These are phyloP conservation scores for Eptesicus fuscus DNA, from an alignment of 2,113 vertebrate species.

Conservation along the genomic window DNA sequence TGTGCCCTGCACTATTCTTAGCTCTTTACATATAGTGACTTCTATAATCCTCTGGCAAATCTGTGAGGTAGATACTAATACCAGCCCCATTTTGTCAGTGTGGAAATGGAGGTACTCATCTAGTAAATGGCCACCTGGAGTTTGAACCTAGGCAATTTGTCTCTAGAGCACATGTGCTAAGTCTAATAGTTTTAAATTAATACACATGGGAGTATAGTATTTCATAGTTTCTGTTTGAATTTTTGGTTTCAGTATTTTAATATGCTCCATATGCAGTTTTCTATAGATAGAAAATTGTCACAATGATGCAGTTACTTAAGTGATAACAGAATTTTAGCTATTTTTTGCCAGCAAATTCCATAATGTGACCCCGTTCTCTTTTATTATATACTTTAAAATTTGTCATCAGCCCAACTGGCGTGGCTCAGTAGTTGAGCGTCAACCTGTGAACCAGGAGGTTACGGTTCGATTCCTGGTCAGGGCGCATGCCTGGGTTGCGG, in stretches of 20 bases:
- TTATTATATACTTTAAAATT: constrained; percentile 37
- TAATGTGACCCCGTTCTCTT: not conserved
- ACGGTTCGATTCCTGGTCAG: too few species aligned
- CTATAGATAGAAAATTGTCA: constrained; percentile 1
- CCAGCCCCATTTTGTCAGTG: not conserved
- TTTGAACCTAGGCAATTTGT: not conserved
- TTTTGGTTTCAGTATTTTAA: constrained; percentile 40
- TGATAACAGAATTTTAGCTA: constrained; percentile 18
- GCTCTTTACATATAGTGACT: not conserved
- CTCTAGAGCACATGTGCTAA: not conserved
- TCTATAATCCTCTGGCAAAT: not conserved
- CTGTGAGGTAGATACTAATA: not conserved
- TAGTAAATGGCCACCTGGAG: not conserved
- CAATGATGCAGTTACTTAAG: not conserved
- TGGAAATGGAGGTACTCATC: not conserved
- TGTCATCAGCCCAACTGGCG: not conserved
- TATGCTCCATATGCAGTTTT: not conserved
- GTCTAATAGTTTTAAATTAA: not conserved
- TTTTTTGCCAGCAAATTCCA: constrained; percentile 28
- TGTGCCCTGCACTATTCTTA: not conserved
- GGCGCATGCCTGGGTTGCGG: too few species aligned
- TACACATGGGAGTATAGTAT: not conserved
- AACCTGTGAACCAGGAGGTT: too few species aligned
- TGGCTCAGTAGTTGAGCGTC: too few species aligned
- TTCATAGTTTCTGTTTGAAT: constrained; percentile 18